Base-by-base conservation (phyloP, 2,797 vertebrate species). In the Mormyrops attenuatus region DNA sequence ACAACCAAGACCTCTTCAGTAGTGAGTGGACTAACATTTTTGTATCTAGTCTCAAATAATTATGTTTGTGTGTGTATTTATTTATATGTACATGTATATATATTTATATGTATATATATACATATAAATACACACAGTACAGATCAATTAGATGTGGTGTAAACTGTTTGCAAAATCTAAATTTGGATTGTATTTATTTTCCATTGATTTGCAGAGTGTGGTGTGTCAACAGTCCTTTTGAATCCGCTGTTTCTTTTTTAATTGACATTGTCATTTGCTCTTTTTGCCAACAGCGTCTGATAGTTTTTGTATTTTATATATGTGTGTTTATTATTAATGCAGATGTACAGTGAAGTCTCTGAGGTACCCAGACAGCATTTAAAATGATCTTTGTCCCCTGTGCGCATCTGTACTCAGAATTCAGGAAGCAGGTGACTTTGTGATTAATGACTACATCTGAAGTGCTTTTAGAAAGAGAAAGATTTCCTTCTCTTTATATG, bases 121-220 rank as follows among this genome's bases (percentile, higher is more conserved):
- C 30, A 41, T 13, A 57, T 3, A 38, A 0, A 55, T 1, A 60
- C 92, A 93, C 95, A 96, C 94, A 95, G 30, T 84, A 82, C 20
- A 89, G 34, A 57, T n/a, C 5, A 57, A 82, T 69, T 5, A 57
- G 15, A 80, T 57, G 17, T 60, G 49, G 15, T 89, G 73, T 84
- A 53, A 26, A 13, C n/a, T 85, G 44, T 80, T 95, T 38, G 95
- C 92, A 92, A 87, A 93, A 92, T 93, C 90, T 94, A 91, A 91
- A 60, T 89, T 92, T 91, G 90, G 26, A 89, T 80, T 87, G 88
- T 93, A 95, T 94, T 90, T 93, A 94, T 93, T 93, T 85, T 57
- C 90, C 53, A 38, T 86, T 57, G 49, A n/a, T 69, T 87, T 86
- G 47, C 41, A 89, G 50, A 20, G 11, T 57, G 52, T 77, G 88